Evolutionary conservation across 2,888 invertebrate species (phyloP).

Genomic region (Melinopterus prodromus): DNA sequence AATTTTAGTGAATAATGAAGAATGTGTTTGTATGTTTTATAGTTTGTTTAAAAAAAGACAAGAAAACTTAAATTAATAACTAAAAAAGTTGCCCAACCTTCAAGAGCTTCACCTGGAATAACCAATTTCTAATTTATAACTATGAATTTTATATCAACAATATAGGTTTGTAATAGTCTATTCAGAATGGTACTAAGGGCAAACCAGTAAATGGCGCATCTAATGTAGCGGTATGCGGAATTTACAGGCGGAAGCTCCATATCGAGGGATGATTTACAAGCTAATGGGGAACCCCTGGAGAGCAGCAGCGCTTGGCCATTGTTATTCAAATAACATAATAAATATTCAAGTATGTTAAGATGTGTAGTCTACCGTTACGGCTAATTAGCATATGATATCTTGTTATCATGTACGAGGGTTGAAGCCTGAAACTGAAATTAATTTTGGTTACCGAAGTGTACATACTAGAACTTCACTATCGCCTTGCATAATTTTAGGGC

Average conservation of each 20-base stretch:
- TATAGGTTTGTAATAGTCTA: no score
- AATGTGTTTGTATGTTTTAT: no score
- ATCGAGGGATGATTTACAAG: not conserved
- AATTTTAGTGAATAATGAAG: no score
- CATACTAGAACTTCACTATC: no score
- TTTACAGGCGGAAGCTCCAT: not conserved
- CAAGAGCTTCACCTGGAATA: no score
- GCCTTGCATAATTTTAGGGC: no score
- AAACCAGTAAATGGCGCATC: not conserved
- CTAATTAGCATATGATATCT: constrained; percentile 22
- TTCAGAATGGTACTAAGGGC: not conserved
- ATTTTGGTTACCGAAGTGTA: not conserved
- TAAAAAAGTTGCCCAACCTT: no score
- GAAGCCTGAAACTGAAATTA: constrained; percentile 22
- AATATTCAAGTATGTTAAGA: constrained; percentile 12
- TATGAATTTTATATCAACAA: no score
- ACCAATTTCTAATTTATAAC: no score
- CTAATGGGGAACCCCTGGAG: not conserved
- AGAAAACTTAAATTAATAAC: no score
- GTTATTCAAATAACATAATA: constrained; percentile 25
- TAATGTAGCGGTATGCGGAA: not conserved
- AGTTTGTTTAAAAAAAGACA: no score
- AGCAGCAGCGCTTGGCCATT: not conserved
- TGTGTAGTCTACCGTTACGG: not conserved
- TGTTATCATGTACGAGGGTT: not conserved